Evolutionary conservation across 2,888 invertebrate genomes (phyloP).

Genomic region (Argyresthia goedartella): DNA sequence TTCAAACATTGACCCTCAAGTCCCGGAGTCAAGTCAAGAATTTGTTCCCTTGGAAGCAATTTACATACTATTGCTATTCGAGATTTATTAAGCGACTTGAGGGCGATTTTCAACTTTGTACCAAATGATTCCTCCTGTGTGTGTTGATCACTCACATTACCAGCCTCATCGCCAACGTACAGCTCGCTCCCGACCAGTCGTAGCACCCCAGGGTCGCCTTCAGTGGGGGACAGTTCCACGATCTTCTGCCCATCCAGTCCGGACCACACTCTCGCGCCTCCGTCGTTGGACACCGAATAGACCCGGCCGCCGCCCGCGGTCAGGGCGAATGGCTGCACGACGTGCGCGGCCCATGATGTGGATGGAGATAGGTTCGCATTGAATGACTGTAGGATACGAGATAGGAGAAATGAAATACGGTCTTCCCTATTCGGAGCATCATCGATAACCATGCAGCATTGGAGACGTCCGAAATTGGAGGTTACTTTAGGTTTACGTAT

Average conservation of each 20-base stretch:
- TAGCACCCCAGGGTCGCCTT: conserved; percentile 43
- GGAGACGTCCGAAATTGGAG: too few species aligned
- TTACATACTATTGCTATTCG: too few species aligned
- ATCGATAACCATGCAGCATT: too few species aligned
- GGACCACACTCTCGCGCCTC: conserved; percentile 72
- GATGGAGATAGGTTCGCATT: conserved; percentile 33
- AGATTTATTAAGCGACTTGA: too few species aligned
- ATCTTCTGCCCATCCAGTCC: conserved; percentile 35
- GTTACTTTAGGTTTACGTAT: too few species aligned
- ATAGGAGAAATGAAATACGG: neutral
- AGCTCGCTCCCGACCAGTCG: conserved; percentile 50
- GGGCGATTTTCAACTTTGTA: too few species aligned
- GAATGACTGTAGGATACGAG: conserved; percentile 28
- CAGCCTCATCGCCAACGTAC: conserved; percentile 73
- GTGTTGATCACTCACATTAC: conserved; percentile 67
- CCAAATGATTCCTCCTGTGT: too few species aligned
- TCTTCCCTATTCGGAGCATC: too few species aligned
- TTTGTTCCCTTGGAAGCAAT: too few species aligned
- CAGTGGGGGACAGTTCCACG: conserved; percentile 40
- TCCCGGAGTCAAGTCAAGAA: too few species aligned
- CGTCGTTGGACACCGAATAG: conserved; percentile 76
- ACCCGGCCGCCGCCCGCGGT: conserved; percentile 57
- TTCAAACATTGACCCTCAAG: too few species aligned
- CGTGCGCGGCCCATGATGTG: conserved; percentile 68
- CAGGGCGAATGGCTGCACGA: conserved; percentile 72